Evolutionary conservation across 2,113 vertebrate genomes (phyloP), one percentile per base, ranked within the genome.

Genomic region (Osmerus mordax): DNA sequence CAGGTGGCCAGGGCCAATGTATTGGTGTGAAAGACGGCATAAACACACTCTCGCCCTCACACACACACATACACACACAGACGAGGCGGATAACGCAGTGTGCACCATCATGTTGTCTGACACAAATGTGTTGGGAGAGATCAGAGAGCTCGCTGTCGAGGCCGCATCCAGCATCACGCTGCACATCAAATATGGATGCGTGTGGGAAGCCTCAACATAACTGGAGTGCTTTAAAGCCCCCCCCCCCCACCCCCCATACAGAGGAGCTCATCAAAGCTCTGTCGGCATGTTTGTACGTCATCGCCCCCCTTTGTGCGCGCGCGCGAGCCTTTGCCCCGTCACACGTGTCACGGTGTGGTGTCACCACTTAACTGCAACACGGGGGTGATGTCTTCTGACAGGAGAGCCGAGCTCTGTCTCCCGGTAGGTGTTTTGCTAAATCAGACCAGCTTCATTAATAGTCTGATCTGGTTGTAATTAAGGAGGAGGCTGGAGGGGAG

Each of bases 391-490:
- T 75, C 80, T 36, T 41, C 76, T 74, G 65, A 73, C 66, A 84
- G 75, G 75, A 80, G 83, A 86, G 51, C 21, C 73, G 73, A 69
- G 71, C 72, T 72, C 76, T 77, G 70, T 55, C 70, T 89, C 82
- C 82, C 85, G 76, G 82, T 78, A 81, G 85, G 82, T 68, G 73
- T 88, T 84, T n/a, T n/a, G 83, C 82, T 89, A 84, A 89, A 90
- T 85, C 84, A 81, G 78, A 81, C 75, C 70, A 78, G 74, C 78
- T 87, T 86, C 78, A 86, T 83, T 88, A 87, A 84, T 86, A 80
- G 76, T 82, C n/a, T 56, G 15, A 56, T n/a, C 54, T 56, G 15
- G 15, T 56, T 56, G n/a, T 56, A 56, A 56, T 56, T 15, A 56
- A 56, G 54, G 54, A 56, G 54, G 54, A 56, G 54, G 54, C 85